Base-by-base conservation (phyloP, 2,797 vertebrate genomes). In the Balearica regulorum region DNA sequence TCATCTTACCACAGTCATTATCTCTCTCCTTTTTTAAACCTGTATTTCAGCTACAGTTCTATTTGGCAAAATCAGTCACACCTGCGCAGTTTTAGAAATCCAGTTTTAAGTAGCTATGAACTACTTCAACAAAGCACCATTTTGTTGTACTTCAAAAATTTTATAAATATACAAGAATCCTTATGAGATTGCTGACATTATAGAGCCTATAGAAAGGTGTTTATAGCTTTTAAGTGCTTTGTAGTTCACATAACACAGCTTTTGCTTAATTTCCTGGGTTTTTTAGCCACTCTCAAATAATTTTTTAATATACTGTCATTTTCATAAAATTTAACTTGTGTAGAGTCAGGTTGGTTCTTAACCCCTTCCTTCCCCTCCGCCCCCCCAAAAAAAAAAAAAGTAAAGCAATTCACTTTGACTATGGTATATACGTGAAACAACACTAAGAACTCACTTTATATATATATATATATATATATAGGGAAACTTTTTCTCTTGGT, bases 31-130 rank as follows among this genome's bases (percentile, higher is more conserved):
- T 90, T 83, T 91, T 37, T 73, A 49, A 10, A 68, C 37, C 66
- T 96, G 66, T 93, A 53, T 87, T 96, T 95, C 83, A 84, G 22
- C 84, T 96, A 94, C 51, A 41, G 68, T 68, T 93, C 85, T 85
- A 35, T 84, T 89, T 96, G 76, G 62, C 65, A 95, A 97, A 91
- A 93, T 85, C 61, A 46, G 70, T 83, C 72, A 87, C 76, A 83
- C 24, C 24, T 85, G 72, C 72, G 87, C 69, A 77, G 46, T 81
- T 77, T 90, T 68, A 92, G 76, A 89, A 72, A 83, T 37, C 37
- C n/a, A 90, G 39, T 89, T 90, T 91, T 84, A 43, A 69, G 73
- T 49, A 75, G 60, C 66, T 46, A 78, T 4, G 8, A 89, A 94
- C 41, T 75, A 86, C 60, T 90, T 94, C 79, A 87, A 87, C 48